Evolutionary conservation across 2,113 vertebrate species (phyloP).

Genomic region (Tautogolabrus adspersus): DNA sequence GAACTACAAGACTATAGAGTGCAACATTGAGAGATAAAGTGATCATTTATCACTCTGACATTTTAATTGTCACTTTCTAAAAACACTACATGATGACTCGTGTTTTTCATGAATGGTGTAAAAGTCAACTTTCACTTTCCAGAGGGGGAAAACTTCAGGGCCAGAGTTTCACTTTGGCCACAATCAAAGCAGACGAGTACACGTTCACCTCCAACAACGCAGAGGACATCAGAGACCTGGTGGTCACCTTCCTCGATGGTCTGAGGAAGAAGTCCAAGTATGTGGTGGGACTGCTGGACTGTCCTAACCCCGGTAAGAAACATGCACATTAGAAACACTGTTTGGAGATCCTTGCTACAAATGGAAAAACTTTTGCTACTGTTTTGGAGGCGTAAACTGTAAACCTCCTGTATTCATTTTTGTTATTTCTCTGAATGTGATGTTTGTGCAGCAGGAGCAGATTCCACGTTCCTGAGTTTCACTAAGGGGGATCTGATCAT

Average conservation of each 20-base stretch:
- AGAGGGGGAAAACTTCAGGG: constrained; percentile 95
- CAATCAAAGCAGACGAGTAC: constrained; percentile 96
- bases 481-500: constrained; percentile 94
- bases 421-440: not conserved
- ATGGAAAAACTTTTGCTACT: too few species aligned
- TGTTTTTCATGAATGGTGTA: too few species aligned
- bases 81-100: too few species aligned
- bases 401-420: not conserved
- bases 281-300: constrained; percentile 95
- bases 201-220: constrained; percentile 98
- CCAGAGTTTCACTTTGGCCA: constrained; percentile 96
- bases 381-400: too few species aligned
- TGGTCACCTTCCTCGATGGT: constrained; percentile 95
- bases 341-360: too few species aligned
- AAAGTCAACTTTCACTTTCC: not conserved
- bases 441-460: constrained; percentile 82
- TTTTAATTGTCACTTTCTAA: too few species aligned
- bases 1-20: too few species aligned
- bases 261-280: constrained; percentile 94
- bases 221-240: constrained; percentile 95
- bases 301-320: constrained; percentile 90
- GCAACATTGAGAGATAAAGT: too few species aligned
- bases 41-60: too few species aligned
- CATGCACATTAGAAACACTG: not conserved
- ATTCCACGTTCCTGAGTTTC: constrained; percentile 93